Conservation (phyloP, 2,797 vertebrate genomes). For the Gymnodraco acuticeps region DNA sequence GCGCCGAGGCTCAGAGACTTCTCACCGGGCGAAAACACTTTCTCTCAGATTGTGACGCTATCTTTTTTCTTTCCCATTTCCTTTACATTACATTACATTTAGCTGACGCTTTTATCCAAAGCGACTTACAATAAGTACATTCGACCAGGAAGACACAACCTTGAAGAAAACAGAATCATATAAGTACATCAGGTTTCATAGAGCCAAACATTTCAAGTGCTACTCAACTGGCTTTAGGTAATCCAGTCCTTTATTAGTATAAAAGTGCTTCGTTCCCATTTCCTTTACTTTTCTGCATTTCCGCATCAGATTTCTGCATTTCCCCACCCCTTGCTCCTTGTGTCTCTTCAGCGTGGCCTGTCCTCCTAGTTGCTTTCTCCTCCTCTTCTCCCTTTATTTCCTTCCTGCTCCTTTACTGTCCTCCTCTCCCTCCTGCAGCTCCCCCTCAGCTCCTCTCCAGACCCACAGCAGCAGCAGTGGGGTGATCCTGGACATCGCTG, state of each 20-base stretch:
- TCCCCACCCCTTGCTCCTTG: conserved; percentile 7
- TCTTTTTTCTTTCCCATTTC: conserved; percentile 10
- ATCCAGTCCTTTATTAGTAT: too few species aligned
- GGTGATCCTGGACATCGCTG: conserved; percentile 85
- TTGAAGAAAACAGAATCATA: too few species aligned
- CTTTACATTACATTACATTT: too few species aligned
- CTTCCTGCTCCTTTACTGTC: conserved; percentile 28
- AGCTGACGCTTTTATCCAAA: too few species aligned
- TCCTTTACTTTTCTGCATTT: conserved; percentile 3
- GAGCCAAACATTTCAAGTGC: too few species aligned
- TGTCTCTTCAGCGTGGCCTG: not conserved
- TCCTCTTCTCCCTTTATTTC: not conserved
- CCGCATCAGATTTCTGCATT: conserved; percentile 10
- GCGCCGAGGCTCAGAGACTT: not conserved
- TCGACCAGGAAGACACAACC: too few species aligned
- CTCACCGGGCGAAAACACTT: too few species aligned
- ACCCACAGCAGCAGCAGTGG: conserved; percentile 78
- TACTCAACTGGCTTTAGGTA: too few species aligned
- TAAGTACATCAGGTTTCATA: too few species aligned
- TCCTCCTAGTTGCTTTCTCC: not conserved
- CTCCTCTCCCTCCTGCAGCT: conserved; percentile 55
- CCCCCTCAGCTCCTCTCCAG: conserved; percentile 53
- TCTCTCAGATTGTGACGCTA: not conserved
- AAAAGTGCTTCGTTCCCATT: too few species aligned
- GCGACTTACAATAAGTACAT: too few species aligned